Percentiles rank a stretch among this genome's conserved stretches.
Evolutionary conservation across 2,797 vertebrate genomes (phyloP).

Genomic region (Diceros bicornis): DNA sequence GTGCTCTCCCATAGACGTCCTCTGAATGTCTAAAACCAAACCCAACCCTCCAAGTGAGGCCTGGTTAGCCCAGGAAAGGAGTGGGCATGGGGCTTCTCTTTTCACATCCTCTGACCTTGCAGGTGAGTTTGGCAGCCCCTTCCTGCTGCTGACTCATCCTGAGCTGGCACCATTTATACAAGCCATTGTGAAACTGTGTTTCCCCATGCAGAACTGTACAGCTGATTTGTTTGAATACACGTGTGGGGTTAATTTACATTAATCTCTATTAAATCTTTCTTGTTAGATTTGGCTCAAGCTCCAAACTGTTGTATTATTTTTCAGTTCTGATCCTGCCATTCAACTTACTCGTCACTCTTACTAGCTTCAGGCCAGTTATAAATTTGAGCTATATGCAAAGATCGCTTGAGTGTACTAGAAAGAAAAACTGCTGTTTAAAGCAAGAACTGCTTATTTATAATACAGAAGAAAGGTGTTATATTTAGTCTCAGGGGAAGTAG

Average conservation of each 20-base stretch:
- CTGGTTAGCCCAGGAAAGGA: background rate
- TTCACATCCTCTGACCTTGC: background rate
- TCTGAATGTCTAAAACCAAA: background rate
- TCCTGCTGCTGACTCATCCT: constrained; percentile 24
- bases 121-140: background rate
- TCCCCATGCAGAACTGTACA: background rate
- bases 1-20: background rate
- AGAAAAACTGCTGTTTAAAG: background rate
- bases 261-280: constrained; percentile 64
- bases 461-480: background rate
- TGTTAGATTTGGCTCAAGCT: background rate
- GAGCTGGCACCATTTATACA: background rate
- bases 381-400: background rate
- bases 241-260: background rate
- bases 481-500: background rate
- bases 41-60: background rate
- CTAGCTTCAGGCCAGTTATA: background rate
- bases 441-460: background rate
- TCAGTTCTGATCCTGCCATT: background rate
- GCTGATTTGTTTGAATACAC: background rate
- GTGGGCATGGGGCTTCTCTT: background rate
- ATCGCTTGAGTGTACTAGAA: background rate
- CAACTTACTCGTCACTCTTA: background rate
- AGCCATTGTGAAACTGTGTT: background rate
- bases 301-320: background rate